A percentile compares a stretch with the other conserved stretches of the same genome.
These are phyloP conservation scores for Myotis yumanensis DNA, from an alignment of 2,113 vertebrate genomes.

Conservation along the genomic window DNA sequence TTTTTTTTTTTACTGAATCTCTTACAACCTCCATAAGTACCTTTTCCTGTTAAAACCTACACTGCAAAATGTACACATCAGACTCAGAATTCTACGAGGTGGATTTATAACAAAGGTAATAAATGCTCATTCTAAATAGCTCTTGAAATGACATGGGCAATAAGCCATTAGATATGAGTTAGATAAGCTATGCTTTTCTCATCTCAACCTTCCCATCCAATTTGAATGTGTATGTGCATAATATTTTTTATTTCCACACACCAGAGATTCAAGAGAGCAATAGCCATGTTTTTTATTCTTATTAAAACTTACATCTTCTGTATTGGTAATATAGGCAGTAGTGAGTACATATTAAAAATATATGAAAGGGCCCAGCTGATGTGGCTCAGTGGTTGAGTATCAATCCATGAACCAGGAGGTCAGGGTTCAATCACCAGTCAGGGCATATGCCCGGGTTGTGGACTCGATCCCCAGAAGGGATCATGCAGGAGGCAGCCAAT, in stretches of 20 bases:
- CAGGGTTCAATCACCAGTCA: too few relatives aligned
- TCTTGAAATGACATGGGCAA: slow-evolving; percentile 21
- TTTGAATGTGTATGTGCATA: background rate
- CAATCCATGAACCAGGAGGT: too few relatives aligned
- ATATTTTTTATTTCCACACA: slow-evolving; percentile 25
- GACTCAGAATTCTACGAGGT: background rate
- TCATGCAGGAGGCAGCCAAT: too few relatives aligned
- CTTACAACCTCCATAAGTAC: background rate
- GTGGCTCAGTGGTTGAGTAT: too few relatives aligned
- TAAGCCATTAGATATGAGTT: slow-evolving; percentile 17
- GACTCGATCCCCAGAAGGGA: too few relatives aligned
- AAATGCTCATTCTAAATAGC: slow-evolving; percentile 40
- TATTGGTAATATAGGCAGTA: background rate
- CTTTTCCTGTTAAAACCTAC: slow-evolving; percentile 14
- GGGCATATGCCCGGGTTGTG: too few relatives aligned
- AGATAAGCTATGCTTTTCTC: slow-evolving; percentile 42
- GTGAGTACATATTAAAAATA: background rate
- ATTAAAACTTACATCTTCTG: background rate
- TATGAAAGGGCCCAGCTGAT: background rate
- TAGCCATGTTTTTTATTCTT: background rate
- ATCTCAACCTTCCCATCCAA: slow-evolving; percentile 1
- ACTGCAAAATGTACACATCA: background rate
- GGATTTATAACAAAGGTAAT: slow-evolving; percentile 51
- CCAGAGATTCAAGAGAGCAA: background rate
- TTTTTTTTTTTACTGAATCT: slow-evolving; percentile 42